Conservation (phyloP, 2,113 vertebrate genomes). For the Cyprinodon brontotheroides region DNA sequence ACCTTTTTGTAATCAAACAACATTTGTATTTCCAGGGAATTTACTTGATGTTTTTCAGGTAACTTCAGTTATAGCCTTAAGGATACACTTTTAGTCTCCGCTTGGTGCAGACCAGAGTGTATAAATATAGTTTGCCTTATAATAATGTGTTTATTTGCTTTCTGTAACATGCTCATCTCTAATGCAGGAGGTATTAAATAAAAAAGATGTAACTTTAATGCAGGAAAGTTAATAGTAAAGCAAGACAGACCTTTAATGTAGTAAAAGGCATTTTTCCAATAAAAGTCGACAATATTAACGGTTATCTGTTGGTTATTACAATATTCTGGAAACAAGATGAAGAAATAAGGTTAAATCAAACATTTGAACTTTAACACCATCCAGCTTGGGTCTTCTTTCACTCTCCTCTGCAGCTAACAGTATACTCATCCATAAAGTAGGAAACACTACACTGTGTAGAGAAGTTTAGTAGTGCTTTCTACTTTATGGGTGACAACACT, state of each 20-base stretch:
- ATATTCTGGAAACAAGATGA: neutral
- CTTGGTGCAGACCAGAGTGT: slow-evolving; percentile 35
- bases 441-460: slow-evolving; percentile 99
- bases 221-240: too few relatives aligned
- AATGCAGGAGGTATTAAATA: neutral
- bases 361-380: slow-evolving; percentile 1
- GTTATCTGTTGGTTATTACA: neutral
- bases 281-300: neutral
- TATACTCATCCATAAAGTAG: slow-evolving; percentile 99
- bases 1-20: neutral
- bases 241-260: neutral
- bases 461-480: slow-evolving; percentile 99
- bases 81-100: slow-evolving; percentile 37
- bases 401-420: slow-evolving; percentile 90
- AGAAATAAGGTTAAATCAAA: neutral
- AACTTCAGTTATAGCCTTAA: slow-evolving; percentile 67
- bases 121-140: slow-evolving; percentile 69
- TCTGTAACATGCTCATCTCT: slow-evolving; percentile 22
- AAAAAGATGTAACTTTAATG: neutral
- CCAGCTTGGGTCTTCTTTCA: slow-evolving; percentile 31
- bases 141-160: slow-evolving; percentile 39
- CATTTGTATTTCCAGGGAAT: neutral
- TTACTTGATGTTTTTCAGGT: neutral
- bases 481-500: slow-evolving; percentile 99
- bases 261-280: neutral